Conservation (phyloP, 2,888 invertebrate genomes). For the Parnassius mnemosyne region DNA sequence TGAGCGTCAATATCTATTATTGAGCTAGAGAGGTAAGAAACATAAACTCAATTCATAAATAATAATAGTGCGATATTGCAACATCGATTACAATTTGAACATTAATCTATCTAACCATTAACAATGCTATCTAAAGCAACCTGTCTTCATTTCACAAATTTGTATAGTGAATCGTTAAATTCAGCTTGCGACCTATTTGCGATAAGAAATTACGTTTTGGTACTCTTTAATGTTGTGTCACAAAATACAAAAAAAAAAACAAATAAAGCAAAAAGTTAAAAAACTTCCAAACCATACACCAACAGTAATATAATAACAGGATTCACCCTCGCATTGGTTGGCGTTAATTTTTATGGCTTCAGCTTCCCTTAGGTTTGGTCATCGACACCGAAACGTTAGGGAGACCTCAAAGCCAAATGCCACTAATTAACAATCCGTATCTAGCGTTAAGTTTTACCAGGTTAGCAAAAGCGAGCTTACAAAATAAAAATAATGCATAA, state of each 20-base stretch:
- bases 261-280: constrained; percentile 4
- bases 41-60: background rate
- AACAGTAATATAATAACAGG: constrained; percentile 58
- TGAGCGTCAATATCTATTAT: too few relatives aligned
- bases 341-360: constrained; percentile 67
- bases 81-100: constrained; percentile 12
- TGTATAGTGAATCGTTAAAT: background rate
- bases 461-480: background rate
- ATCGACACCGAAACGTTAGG: constrained; percentile 62
- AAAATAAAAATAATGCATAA: background rate
- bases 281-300: constrained; percentile 22
- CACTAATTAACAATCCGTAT: constrained; percentile 41
- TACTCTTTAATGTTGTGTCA: background rate
- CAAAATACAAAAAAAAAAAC: background rate
- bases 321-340: constrained; percentile 58
- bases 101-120: constrained; percentile 21
- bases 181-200: constrained; percentile 18
- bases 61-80: constrained; percentile 20
- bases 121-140: constrained; percentile 12
- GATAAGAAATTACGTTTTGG: constrained; percentile 6
- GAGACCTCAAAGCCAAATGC: constrained; percentile 49
- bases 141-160: constrained; percentile 12
- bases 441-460: constrained; percentile 7
- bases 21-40: background rate
- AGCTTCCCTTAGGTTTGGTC: constrained; percentile 69